Base-by-base conservation (phyloP, 1,140 invertebrate genomes). In the Drosophila melanica region DNA sequence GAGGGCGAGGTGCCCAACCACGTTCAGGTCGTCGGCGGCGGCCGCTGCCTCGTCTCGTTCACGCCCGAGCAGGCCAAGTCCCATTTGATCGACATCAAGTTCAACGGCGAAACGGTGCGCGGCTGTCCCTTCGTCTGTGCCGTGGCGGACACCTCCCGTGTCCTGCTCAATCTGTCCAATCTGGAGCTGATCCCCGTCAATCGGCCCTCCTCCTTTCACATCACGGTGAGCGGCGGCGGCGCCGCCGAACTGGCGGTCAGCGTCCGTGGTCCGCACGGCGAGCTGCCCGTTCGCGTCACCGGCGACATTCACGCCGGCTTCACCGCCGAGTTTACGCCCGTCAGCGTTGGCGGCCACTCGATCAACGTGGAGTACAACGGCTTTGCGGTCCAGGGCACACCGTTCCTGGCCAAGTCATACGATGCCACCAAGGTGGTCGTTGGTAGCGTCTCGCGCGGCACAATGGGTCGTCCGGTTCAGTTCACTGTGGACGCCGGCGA, bases 1-100 rank as follows among this genome's bases (percentile, higher is more conserved):
- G 97, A 99, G 93, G 98, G 98, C 70, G 97, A 98, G 94, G 97
- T 99, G 35, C 98, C 98, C 41, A 99, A 99, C 94, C 97, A 99
- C 93, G 98, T 99, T 16, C 97, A 98, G 92, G 97, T 98, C 47
- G 96, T 99, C 6, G 98, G 98, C 47, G 97, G 97, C 67, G 98
- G 98, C 37, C 94, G 97, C 62, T 99, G 98, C 91, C 94, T 99
- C 27, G 98, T 99, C 9, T 98, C 97, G 51, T 99, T 99, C 93
- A 97, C 98, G 11, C 98, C 99, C 14, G 98, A 99, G 90, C 94
- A 96, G 65, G 94, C 96, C 8, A 98, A 98, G 79, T 94, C 97
- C 27, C 98, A 99, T 93, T 94, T 96, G 75, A 98, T 99, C 79
- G 98, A 99, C 93, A 99, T 99, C 68, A 99, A 98, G 93, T 99